phyloP scores from a whole-genome alignment of 2,113 vertebrate genomes.

The Microcebus griseorufus region DNA sequence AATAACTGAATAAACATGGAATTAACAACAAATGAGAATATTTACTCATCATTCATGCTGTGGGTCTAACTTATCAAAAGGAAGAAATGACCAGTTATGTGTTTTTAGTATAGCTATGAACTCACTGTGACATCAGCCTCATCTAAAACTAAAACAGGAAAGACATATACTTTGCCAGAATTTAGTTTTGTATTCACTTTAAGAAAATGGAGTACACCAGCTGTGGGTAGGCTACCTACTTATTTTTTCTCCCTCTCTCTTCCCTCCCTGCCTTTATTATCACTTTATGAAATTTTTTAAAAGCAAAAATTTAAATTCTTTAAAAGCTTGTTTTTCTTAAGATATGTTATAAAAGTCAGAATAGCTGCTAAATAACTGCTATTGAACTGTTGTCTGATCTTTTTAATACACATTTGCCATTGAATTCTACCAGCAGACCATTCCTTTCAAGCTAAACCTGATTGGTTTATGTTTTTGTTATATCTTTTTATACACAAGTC shows the following conservation, averaged over 20 bases:
- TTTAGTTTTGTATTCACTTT: constrained; percentile 54
- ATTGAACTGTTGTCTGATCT: background rate
- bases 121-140: constrained; percentile 68
- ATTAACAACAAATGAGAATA: background rate
- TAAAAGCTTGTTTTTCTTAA: constrained; percentile 50
- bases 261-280: background rate
- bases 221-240: background rate
- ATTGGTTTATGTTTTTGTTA: background rate
- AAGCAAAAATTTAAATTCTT: constrained; percentile 50
- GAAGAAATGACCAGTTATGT: constrained; percentile 36
- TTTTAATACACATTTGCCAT: background rate
- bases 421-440: background rate
- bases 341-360: constrained; percentile 8
- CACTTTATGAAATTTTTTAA: constrained; percentile 67
- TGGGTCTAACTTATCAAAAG: background rate
- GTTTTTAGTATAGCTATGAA: constrained; percentile 64
- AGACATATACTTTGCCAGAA: background rate
- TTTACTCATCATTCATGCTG: background rate
- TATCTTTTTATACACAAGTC: background rate
- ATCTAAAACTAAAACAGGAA: constrained; percentile 74
- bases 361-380: constrained; percentile 5
- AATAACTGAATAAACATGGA: background rate
- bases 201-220: constrained; percentile 32
- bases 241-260: background rate
- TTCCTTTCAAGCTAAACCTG: background rate